A percentile compares a stretch with the other conserved stretches of the same genome.
phyloP scores from a whole-genome alignment of 2,797 vertebrate species.

The Siniperca obscura region DNA sequence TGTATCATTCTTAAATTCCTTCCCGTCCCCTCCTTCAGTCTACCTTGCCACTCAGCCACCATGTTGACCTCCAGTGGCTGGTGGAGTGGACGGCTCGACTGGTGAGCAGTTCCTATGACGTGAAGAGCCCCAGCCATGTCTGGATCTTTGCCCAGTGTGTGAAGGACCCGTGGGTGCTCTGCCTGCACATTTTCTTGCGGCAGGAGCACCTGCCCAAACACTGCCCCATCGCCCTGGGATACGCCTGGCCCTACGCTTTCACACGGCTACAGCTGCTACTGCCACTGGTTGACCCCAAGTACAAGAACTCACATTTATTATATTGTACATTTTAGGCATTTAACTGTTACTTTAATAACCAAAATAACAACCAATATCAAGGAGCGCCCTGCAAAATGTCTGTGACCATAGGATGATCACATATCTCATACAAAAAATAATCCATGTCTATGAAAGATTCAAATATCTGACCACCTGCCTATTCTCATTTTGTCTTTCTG shows the following conservation, averaged over 20 bases:
- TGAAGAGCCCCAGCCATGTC: constrained; percentile 98
- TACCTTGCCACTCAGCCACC: constrained; percentile 91
- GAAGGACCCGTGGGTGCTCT: constrained; percentile 98
- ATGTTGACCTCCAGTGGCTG: constrained; percentile 96
- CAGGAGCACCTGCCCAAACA: constrained; percentile 97
- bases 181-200: constrained; percentile 97
- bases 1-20: constrained; percentile 67
- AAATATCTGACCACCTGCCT: background rate
- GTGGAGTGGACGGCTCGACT: constrained; percentile 97
- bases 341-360: constrained; percentile 4
- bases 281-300: constrained; percentile 98
- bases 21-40: constrained; percentile 78
- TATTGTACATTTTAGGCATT: background rate
- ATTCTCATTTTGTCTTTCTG: background rate
- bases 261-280: constrained; percentile 95
- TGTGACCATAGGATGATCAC: background rate
- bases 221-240: constrained; percentile 95
- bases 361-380: background rate
- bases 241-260: constrained; percentile 98
- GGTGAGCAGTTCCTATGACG: constrained; percentile 97
- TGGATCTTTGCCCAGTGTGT: constrained; percentile 99
- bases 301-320: constrained; percentile 55
- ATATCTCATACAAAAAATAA: background rate
- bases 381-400: background rate
- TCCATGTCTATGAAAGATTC: background rate